Base-by-base conservation (phyloP, 2,797 vertebrate genomes). In the Takifugu rubripes region DNA sequence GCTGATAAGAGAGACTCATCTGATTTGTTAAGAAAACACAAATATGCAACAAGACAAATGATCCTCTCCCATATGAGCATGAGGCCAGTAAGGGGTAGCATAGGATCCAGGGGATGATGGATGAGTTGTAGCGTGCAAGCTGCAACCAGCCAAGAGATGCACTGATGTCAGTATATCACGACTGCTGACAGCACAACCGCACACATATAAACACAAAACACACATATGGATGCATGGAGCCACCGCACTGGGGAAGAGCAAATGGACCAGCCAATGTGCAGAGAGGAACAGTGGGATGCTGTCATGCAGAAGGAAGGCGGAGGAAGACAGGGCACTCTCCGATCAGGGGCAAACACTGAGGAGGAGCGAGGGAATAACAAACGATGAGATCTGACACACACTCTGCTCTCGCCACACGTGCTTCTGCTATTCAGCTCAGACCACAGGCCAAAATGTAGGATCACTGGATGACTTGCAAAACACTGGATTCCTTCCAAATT, bases 381-480 rank as follows among this genome's bases (percentile, higher is more conserved):
- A 52, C 56, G 75, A 76, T 70, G 59, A 71, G 59, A 50, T 64
- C 45, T 60, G 76, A 84, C 77, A 80, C 59, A 65, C 76, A 29
- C 43, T 68, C 66, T 61, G 33, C 52, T 52, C 46, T 42, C 57
- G 52, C 36, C 10, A 36, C 10, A 64, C 25, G 52, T 49, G 47
- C 71, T 25, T 33, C 57, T 59, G 36, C 53, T 53, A 46, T 66
- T 42, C 64, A 55, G 50, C 47, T 64, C 17, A 68, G 46, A 51
- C 43, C 24, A 31, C 15, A 15, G 54, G 10, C 21, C 7, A 2
- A 27, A 15, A 42, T 0, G 7, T 17, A 5, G 56, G 50, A 43
- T 24, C 2, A 58, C 27, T 31, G 48, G 31, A 33, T 33, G 31
- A 33, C 8, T 33, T 33, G 33, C 33, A 2, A 33, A 11, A 33